These are phyloP conservation scores for Trissolcus basalis DNA, from an alignment of 1,140 invertebrate species.

Conservation along the genomic window DNA sequence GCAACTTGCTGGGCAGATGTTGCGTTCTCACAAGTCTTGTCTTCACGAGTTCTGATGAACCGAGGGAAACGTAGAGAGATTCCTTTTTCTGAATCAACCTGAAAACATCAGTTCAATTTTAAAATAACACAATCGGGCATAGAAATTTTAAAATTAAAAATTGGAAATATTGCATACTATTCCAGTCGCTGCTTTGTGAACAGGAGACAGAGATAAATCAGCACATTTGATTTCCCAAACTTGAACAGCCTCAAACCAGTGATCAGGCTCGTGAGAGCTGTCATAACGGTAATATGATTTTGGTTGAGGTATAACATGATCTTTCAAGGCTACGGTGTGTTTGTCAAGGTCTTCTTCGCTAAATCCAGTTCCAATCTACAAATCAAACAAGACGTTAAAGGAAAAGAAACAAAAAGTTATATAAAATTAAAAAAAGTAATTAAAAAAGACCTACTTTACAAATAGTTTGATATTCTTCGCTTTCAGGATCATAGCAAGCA, in stretches of 20 bases:
- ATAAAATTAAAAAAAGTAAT: conserved; percentile 20
- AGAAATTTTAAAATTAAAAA: not conserved
- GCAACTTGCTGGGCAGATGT: conserved; percentile 93
- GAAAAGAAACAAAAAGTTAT: too few relatives aligned
- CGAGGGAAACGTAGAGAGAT: conserved; percentile 97
- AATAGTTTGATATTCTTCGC: conserved; percentile 95
- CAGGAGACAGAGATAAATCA: conserved; percentile 96
- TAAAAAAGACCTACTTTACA: conserved; percentile 83
- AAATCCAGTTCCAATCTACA: conserved; percentile 98
- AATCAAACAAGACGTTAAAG: too few relatives aligned
- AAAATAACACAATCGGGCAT: too few relatives aligned
- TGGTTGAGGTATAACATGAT: conserved; percentile 84
- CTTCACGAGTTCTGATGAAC: conserved; percentile 93
- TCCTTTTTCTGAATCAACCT: conserved; percentile 93
- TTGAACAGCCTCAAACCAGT: conserved; percentile 94
- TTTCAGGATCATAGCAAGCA: conserved; percentile 95
- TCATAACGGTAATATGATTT: conserved; percentile 94
- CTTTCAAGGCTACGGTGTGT: conserved; percentile 87
- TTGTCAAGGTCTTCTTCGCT: conserved; percentile 91
- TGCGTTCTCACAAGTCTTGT: conserved; percentile 95
- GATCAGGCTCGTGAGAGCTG: conserved; percentile 87
- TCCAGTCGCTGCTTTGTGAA: conserved; percentile 92
- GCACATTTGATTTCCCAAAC: conserved; percentile 99
- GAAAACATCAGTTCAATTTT: conserved; percentile 10
- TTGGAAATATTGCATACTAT: conserved; percentile 79